Evolutionary conservation across 2,113 vertebrate genomes (phyloP).

Genomic region (Ovis canadensis): DNA sequence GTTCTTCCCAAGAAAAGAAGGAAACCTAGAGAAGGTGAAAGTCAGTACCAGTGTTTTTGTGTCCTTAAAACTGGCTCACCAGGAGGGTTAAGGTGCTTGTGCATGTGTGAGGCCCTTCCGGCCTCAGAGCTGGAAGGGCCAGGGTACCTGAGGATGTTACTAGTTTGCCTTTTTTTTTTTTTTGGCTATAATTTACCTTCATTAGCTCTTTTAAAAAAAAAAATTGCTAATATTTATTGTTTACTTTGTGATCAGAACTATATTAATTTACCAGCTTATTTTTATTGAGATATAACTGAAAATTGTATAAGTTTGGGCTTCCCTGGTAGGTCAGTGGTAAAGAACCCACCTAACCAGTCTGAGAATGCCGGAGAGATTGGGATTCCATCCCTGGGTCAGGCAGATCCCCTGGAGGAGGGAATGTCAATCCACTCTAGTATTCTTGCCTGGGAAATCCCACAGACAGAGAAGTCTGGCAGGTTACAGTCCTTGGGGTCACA

Average conservation of each 20-base stretch:
- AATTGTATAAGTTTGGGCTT: neutral
- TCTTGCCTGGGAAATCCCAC: neutral
- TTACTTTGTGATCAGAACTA: neutral
- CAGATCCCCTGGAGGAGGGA: neutral
- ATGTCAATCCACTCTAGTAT: neutral
- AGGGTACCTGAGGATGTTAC: neutral
- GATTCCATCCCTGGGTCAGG: neutral
- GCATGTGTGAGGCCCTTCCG: too few species aligned
- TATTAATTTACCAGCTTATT: neutral
- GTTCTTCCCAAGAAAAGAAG: too few species aligned
- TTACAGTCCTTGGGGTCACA: neutral
- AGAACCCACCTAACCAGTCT: neutral
- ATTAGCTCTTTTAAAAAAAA: neutral
- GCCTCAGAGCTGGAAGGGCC: neutral
- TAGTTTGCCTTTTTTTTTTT: neutral
- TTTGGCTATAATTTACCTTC: neutral
- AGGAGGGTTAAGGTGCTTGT: too few species aligned
- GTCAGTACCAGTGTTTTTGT: fast-evolving
- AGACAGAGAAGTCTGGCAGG: neutral
- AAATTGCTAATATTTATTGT: neutral
- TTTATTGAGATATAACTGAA: neutral
- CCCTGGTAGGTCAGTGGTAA: neutral
- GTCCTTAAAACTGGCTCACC: neutral
- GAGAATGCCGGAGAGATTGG: neutral
- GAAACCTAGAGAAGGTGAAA: fast-evolving